A percentile compares a stretch with the other conserved stretches of the same genome.
These are phyloP conservation scores for Chrysocyon brachyurus DNA, from an alignment of 2,797 vertebrate species.

Conservation along the genomic window DNA sequence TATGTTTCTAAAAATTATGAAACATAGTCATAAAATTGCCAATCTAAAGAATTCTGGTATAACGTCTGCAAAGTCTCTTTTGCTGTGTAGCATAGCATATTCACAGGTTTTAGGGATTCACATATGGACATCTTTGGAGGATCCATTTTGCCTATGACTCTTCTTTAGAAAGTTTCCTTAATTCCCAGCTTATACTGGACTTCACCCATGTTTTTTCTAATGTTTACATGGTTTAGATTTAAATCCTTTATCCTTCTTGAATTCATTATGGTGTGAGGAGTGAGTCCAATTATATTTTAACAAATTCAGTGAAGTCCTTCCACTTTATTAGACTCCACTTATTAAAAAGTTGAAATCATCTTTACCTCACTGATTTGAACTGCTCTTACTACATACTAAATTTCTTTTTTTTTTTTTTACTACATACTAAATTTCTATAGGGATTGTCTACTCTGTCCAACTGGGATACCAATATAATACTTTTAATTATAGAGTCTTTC, in stretches of 20 bases:
- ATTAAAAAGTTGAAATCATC: not conserved
- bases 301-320: not conserved
- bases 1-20: too few species aligned
- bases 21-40: not conserved
- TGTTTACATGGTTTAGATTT: not conserved
- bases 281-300: not conserved
- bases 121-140: not conserved
- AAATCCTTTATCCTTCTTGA: not conserved
- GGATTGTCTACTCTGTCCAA: not conserved
- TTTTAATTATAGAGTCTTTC: not conserved
- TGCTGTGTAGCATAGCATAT: not conserved
- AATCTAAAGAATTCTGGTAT: not conserved
- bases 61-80: not conserved
- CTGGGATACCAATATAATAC: not conserved
- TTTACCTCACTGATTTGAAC: not conserved
- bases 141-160: not conserved
- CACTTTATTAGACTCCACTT: not conserved
- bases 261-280: not conserved
- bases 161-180: not conserved
- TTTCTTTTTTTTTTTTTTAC: not conserved
- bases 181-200: not conserved
- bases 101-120: not conserved
- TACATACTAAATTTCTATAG: not conserved
- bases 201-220: not conserved
- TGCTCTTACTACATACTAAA: not conserved